Conservation (phyloP, 1,140 invertebrate genomes). For the Grapholita molesta region DNA sequence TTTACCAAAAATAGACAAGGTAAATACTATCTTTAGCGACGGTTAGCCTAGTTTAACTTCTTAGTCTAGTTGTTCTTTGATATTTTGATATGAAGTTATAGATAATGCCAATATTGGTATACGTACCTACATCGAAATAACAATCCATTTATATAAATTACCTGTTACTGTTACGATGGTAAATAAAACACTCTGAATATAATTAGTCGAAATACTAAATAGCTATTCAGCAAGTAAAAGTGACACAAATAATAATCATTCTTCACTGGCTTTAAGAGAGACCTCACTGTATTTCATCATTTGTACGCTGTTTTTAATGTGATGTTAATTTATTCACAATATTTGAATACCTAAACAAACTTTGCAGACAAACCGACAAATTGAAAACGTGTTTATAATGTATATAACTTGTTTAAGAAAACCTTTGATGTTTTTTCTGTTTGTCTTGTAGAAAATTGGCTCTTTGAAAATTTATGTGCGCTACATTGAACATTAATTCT, state of each 20-base stretch:
- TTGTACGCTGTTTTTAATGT: background rate
- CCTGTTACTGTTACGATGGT: too few relatives aligned
- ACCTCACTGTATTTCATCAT: background rate
- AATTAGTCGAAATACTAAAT: too few relatives aligned
- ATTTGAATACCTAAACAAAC: slow-evolving; percentile 10
- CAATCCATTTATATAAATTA: too few relatives aligned
- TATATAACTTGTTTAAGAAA: background rate
- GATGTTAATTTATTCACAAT: slow-evolving; percentile 1
- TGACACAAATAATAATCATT: background rate
- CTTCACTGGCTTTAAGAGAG: background rate
- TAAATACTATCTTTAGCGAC: background rate
- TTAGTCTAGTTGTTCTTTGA: background rate
- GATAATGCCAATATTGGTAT: too few relatives aligned
- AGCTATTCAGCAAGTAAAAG: background rate
- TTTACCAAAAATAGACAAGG: background rate
- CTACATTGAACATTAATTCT: background rate
- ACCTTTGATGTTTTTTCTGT: slow-evolving; percentile 15
- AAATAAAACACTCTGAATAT: too few relatives aligned
- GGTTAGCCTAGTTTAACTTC: background rate
- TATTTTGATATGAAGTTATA: too few relatives aligned
- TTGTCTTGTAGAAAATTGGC: slow-evolving; percentile 8
- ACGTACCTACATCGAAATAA: too few relatives aligned
- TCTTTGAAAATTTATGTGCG: background rate
- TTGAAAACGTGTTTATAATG: slow-evolving; percentile 9
- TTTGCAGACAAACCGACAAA: slow-evolving; percentile 7